Percentiles rank a stretch among this genome's conserved stretches.
Evolutionary conservation across 2,113 vertebrate genomes (phyloP).

Genomic region (Setophaga coronata): DNA sequence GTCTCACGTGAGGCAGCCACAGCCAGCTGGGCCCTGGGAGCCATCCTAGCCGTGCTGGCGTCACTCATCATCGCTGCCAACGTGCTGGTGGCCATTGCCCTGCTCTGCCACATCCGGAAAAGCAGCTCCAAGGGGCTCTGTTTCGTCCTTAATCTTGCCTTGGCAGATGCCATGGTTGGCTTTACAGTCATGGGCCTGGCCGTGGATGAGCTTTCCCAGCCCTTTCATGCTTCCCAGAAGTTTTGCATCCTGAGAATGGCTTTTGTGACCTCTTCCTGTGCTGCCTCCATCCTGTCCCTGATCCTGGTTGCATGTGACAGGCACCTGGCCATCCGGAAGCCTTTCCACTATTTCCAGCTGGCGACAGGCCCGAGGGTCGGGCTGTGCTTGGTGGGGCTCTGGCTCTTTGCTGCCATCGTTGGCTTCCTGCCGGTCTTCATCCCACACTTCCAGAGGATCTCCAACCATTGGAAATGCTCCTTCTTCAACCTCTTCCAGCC

Average conservation of each 20-base stretch:
- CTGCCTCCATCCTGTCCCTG: constrained; percentile 88
- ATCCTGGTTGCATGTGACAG: constrained; percentile 87
- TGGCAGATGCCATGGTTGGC: constrained; percentile 85
- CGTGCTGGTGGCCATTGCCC: constrained; percentile 69
- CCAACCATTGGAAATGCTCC: constrained; percentile 70
- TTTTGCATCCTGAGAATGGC: constrained; percentile 85
- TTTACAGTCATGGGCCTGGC: constrained; percentile 81
- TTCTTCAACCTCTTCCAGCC: constrained; percentile 85
- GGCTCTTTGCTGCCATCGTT: constrained; percentile 76
- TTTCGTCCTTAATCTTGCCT: constrained; percentile 86
- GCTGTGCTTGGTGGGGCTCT: constrained; percentile 71
- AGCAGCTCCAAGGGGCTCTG: constrained; percentile 79
- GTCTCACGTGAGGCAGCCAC: not conserved
- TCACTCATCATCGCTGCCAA: constrained; percentile 85
- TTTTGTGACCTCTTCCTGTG: constrained; percentile 80
- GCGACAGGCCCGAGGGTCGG: constrained; percentile 65
- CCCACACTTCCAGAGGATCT: constrained; percentile 69
- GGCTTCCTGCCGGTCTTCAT: constrained; percentile 84
- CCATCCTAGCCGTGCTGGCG: constrained; percentile 77
- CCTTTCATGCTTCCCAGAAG: constrained; percentile 33
- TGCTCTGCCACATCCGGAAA: constrained; percentile 80
- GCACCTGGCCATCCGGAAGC: constrained; percentile 88
- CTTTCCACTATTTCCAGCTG: constrained; percentile 81
- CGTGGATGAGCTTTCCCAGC: constrained; percentile 73
- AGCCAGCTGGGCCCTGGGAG: constrained; percentile 61